Base-by-base conservation (phyloP, 2,113 vertebrate genomes). In the Marmota flaviventris region DNA sequence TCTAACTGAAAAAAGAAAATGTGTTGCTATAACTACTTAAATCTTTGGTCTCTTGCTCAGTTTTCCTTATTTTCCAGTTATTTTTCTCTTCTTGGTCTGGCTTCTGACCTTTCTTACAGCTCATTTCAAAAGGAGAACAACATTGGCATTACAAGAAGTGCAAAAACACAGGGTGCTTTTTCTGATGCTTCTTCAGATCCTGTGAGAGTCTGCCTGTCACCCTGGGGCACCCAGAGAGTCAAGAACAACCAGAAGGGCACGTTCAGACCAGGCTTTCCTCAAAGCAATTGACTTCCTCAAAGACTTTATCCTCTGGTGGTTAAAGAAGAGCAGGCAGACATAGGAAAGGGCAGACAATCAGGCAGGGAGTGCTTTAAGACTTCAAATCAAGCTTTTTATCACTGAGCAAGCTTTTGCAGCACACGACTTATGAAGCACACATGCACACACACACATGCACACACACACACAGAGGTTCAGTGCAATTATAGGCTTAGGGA, bases 111-210 rank as follows among this genome's bases (percentile, higher is more conserved):
- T 48, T 58, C 34, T 29, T 18, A 14, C 14, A 51, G 34, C n/a
- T 85, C 18, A 37, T 34, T 53, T 56, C n/a, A 67, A 9, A 94
- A 61, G 53, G 17, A 96, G 42, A 95, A 95, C 37, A 93, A 72
- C 32, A 27, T 17, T 90, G 70, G 53, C 22, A 6, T 90, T 10
- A 9, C 48, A 39, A 37, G 51, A 56, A 70, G 32, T 25, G 16
- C 34, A 89, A 32, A 77, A 27, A 27, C 67, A 20, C 45, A 45
- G 83, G 32, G 29, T 3, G 5, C 1, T 12, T 53, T 77, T 81
- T 92, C 34, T 17, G 37, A 13, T 6, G 9, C 16, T 39, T 42
- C 14, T 58, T 61, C 1, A 0, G 69, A 0, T 42, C 25, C 45
- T 34, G 0, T 4, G 16, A 63, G 79, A 18, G 42, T 24, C 14